Evolutionary conservation across 2,888 invertebrate species (phyloP).

Genomic region (Cerceris ruficornis): DNA sequence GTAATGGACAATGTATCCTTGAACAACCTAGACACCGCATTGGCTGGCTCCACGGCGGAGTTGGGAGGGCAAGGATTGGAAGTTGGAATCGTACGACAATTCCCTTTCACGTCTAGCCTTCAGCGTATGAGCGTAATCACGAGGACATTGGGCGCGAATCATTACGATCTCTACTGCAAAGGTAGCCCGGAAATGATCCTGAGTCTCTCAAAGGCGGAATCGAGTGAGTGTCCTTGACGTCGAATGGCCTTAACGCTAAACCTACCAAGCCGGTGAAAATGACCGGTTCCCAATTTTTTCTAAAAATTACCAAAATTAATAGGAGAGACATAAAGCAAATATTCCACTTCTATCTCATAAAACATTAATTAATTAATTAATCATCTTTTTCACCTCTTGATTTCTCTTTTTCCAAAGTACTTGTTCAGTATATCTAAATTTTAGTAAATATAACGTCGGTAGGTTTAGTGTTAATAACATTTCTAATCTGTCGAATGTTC

Average conservation of each 20-base stretch:
- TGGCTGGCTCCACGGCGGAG: slow-evolving; percentile 70
- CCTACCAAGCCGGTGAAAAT: no score
- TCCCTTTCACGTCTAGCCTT: slow-evolving; percentile 93
- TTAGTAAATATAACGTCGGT: no score
- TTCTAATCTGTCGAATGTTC: no score
- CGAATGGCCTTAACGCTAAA: background rate
- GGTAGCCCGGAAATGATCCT: slow-evolving; percentile 96
- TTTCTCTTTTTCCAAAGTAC: no score
- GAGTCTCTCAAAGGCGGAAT: slow-evolving; percentile 89
- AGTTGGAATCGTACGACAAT: slow-evolving; percentile 92
- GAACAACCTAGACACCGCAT: slow-evolving; percentile 68
- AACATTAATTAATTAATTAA: no score
- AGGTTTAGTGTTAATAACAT: no score
- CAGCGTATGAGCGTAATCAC: slow-evolving; percentile 96
- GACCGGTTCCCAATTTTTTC: no score
- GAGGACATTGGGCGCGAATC: slow-evolving; percentile 87
- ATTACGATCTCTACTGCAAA: slow-evolving; percentile 93
- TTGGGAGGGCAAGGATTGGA: slow-evolving; percentile 82
- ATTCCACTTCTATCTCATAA: no score
- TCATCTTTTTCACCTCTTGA: no score
- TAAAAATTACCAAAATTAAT: no score
- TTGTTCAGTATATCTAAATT: no score
- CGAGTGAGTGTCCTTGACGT: slow-evolving; percentile 81
- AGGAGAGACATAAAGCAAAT: no score
- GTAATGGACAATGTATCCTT: slow-evolving; percentile 72